These are phyloP conservation scores for Erithacus rubecula DNA, from an alignment of 2,797 vertebrate species.

Conservation along the genomic window DNA sequence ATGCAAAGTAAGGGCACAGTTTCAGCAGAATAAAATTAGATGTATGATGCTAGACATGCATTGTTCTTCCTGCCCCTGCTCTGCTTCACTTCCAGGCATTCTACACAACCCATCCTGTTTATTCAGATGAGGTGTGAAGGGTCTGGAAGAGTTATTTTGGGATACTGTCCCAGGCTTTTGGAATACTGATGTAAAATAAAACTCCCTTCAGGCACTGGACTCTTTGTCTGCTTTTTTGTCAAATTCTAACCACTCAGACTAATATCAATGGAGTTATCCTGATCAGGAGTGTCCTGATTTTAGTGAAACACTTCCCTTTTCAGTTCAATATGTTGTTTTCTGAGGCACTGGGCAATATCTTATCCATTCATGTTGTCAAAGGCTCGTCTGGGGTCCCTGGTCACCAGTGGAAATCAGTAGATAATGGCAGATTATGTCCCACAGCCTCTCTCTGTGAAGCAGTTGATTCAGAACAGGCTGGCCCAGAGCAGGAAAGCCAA, in stretches of 20 bases:
- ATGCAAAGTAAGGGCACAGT: background rate
- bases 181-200: background rate
- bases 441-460: background rate
- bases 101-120: conserved; percentile 53
- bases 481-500: background rate
- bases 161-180: background rate
- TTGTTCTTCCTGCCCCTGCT: background rate
- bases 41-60: background rate
- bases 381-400: background rate
- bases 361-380: accelerated
- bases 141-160: conserved; percentile 13
- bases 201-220: background rate
- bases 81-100: conserved; percentile 51
- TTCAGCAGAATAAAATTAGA: conserved; percentile 37
- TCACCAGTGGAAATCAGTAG: background rate
- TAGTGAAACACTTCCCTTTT: background rate
- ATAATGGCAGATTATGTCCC: background rate
- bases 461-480: background rate
- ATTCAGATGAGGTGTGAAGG: background rate
- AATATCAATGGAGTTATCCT: background rate
- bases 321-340: background rate
- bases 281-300: background rate
- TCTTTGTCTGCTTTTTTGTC: background rate
- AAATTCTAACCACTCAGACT: background rate
- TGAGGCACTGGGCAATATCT: background rate